phyloP scores from a whole-genome alignment of 2,113 vertebrate genomes.

The Sigmodon hispidus region DNA sequence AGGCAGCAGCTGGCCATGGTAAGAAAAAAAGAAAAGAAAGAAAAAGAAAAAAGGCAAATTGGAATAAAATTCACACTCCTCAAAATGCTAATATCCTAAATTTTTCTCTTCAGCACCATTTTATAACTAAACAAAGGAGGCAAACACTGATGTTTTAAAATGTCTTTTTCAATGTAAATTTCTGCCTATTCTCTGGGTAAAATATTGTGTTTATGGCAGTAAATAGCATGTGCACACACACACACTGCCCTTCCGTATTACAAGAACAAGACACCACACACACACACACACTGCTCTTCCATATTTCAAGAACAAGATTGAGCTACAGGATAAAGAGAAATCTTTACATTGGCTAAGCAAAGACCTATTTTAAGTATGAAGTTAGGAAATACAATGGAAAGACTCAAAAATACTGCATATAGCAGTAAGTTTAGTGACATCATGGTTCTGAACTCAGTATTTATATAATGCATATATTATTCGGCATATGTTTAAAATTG shows the following conservation, averaged over 20 bases:
- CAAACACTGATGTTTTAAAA: constrained; percentile 52
- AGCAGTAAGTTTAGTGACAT: background rate
- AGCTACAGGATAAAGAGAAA: background rate
- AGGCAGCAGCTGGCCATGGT: constrained; percentile 78
- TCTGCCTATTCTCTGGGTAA: constrained; percentile 53
- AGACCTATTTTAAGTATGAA: background rate
- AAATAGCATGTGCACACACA: constrained; percentile 1
- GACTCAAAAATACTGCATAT: background rate
- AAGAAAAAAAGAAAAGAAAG: background rate
- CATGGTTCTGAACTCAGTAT: background rate
- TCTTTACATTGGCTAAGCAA: background rate
- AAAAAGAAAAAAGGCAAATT: constrained; percentile 76
- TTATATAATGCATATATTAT: background rate
- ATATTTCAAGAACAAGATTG: constrained; percentile 35
- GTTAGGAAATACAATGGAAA: constrained; percentile 2
- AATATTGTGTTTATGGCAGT: constrained; percentile 59
- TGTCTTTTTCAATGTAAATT: constrained; percentile 49
- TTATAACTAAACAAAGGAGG: constrained; percentile 64
- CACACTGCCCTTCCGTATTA: constrained; percentile 23
- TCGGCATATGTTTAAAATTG: constrained; percentile 41
- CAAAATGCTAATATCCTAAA: constrained; percentile 21
- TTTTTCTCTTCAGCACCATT: constrained; percentile 39
- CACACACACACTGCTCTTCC: constrained; percentile 4
- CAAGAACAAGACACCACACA: constrained; percentile 32
- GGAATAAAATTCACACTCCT: constrained; percentile 80